Evolutionary conservation across 1,140 invertebrate genomes (phyloP).

Genomic region (Meteorus sp.): DNA sequence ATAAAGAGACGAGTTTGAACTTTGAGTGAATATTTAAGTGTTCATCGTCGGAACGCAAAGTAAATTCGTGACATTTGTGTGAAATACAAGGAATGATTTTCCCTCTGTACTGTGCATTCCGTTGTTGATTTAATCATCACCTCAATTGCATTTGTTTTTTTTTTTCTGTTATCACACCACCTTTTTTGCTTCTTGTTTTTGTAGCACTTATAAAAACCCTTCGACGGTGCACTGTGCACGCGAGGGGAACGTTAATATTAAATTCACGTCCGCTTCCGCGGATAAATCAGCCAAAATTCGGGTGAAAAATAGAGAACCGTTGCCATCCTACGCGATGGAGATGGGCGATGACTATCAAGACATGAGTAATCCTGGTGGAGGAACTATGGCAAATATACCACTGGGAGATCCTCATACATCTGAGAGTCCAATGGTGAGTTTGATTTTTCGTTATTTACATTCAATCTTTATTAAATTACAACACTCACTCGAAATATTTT

Average conservation of each 20-base stretch:
- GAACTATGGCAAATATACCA: slow-evolving; percentile 44
- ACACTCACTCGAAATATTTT: no score
- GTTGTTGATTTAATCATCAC: no score
- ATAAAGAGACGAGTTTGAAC: no score
- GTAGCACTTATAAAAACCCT: no score
- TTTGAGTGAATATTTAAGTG: no score
- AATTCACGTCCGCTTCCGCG: slow-evolving; percentile 28
- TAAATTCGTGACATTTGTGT: no score
- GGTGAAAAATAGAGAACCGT: slow-evolving; percentile 85
- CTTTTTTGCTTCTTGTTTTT: no score
- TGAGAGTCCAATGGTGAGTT: slow-evolving; percentile 51
- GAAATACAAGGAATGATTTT: no score
- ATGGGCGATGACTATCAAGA: slow-evolving; percentile 78
- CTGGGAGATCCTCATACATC: slow-evolving; percentile 45
- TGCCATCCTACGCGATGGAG: slow-evolving; percentile 82
- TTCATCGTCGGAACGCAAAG: no score
- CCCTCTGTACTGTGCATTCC: no score
- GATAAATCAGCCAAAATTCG: slow-evolving; percentile 78
- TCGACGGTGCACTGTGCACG: neutral
- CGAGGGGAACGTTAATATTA: slow-evolving; percentile 7
- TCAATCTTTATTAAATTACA: neutral
- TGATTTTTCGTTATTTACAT: slow-evolving; percentile 7
- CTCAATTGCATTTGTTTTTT: no score
- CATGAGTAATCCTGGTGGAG: slow-evolving; percentile 47
- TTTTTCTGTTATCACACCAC: no score